Evolutionary conservation across 2,113 vertebrate genomes (phyloP).

Genomic region (Mola mola): DNA sequence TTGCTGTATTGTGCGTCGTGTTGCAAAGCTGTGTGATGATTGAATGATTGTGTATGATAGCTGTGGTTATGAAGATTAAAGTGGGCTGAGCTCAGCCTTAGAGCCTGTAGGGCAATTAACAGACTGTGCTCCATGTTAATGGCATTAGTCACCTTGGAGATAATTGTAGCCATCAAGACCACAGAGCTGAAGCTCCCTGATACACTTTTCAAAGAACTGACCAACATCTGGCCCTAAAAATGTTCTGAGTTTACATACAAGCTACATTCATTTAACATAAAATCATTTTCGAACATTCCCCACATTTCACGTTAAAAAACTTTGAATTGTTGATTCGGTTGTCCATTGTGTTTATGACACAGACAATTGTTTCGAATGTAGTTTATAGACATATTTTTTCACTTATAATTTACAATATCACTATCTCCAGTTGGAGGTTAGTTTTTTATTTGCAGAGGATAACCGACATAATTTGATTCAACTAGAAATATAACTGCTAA

Average conservation of each 20-base stretch:
- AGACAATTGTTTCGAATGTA: too few species aligned
- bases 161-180: slow-evolving; percentile 68
- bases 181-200: slow-evolving; percentile 36
- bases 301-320: too few species aligned
- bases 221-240: slow-evolving; percentile 22
- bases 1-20: slow-evolving; percentile 42
- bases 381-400: too few species aligned
- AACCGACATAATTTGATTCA: too few species aligned
- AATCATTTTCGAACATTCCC: too few species aligned
- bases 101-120: slow-evolving; percentile 80
- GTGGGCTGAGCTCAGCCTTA: slow-evolving; percentile 50
- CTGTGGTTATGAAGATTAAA: slow-evolving; percentile 73
- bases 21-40: slow-evolving; percentile 48
- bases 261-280: too few species aligned
- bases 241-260: too few species aligned
- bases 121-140: slow-evolving; percentile 78
- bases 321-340: too few species aligned
- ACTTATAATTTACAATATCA: too few species aligned
- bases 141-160: slow-evolving; percentile 78
- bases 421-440: too few species aligned
- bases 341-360: too few species aligned
- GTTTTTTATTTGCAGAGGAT: too few species aligned
- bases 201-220: slow-evolving; percentile 34
- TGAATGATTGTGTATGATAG: slow-evolving; percentile 69
- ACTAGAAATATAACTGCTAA: background rate